Base-by-base conservation (phyloP, 2,797 vertebrate genomes). In the Morus bassanus region DNA sequence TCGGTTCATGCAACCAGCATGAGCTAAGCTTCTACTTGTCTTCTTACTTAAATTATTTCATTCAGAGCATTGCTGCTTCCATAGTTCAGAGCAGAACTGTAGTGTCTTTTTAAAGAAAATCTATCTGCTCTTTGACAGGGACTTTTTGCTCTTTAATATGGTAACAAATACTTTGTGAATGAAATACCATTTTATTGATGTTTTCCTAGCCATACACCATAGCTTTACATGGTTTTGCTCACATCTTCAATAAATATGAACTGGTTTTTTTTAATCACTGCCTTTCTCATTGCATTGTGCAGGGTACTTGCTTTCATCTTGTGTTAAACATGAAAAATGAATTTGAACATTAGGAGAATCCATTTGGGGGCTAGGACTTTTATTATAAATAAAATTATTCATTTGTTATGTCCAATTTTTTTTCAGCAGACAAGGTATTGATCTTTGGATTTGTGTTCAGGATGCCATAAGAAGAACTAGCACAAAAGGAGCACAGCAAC, bases 371-470 rank as follows among this genome's bases (percentile, higher is more conserved):
- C 93, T 86, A 72, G 83, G 70, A 92, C 93, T 98, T 98, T 98
- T 98, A 97, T 97, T 98, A 95, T 97, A 98, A 98, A 98, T 98
- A 98, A 98, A 97, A 98, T 97, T 96, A 98, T 97, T 98, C 97
- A 98, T 98, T 98, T 98, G 96, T 98, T 97, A 95, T 93, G 91
- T 96, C 93, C 91, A 89, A 64, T 96, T 95, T 97, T 98, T 96
- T 98, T 97, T 96, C 95, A 89, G 95, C 82, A 96, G 98, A 98
- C 96, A 97, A 73, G 54, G 41, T 98, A 98, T 98, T 97, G 98
- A 98, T 98, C 97, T 98, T 94, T 85, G 85, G 85, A 95, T 98
- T 98, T 97, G 97, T 97, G 88, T 97, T 96, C 89, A 96, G 97
- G 95, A 96, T 95, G 90, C 95, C 63, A 18, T 93, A 97, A 91